A percentile compares a stretch with the other conserved stretches of the same genome.
These are phyloP conservation scores for Pocota personata DNA, from an alignment of 2,888 invertebrate species.

Conservation along the genomic window DNA sequence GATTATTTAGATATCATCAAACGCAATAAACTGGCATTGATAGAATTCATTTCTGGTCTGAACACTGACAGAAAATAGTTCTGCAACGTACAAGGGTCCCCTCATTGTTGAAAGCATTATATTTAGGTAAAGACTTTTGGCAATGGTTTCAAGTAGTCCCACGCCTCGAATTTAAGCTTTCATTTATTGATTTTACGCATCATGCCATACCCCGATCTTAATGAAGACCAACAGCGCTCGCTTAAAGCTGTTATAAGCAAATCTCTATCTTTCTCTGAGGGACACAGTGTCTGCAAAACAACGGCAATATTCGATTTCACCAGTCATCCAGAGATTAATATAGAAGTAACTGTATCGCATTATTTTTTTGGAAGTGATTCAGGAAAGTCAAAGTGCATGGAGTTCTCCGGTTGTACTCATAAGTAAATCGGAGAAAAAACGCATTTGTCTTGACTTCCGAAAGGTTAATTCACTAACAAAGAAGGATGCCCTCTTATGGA, in stretches of 20 bases:
- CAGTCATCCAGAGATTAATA: conserved; percentile 52
- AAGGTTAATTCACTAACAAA: conserved; percentile 75
- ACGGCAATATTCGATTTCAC: conserved; percentile 64
- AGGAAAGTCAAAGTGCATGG: conserved; percentile 76
- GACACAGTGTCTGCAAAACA: conserved; percentile 51
- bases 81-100: conserved; percentile 18
- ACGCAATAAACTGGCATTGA: neutral
- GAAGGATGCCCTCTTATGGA: conserved; percentile 73
- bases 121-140: conserved; percentile 49
- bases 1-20: neutral
- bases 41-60: neutral
- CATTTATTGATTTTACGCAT: neutral
- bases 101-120: conserved; percentile 3
- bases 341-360: conserved; percentile 76
- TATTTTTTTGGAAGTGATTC: conserved; percentile 76
- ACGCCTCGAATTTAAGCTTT: neutral
- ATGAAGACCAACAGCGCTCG: neutral
- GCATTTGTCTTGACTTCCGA: conserved; percentile 76
- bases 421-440: conserved; percentile 63
- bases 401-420: conserved; percentile 75
- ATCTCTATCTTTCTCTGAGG: conserved; percentile 22
- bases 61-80: conserved; percentile 3
- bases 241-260: neutral
- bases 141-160: conserved; percentile 1
- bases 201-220: neutral